phyloP scores from a whole-genome alignment of 2,888 invertebrate genomes.

The Cantharis lateralis region DNA sequence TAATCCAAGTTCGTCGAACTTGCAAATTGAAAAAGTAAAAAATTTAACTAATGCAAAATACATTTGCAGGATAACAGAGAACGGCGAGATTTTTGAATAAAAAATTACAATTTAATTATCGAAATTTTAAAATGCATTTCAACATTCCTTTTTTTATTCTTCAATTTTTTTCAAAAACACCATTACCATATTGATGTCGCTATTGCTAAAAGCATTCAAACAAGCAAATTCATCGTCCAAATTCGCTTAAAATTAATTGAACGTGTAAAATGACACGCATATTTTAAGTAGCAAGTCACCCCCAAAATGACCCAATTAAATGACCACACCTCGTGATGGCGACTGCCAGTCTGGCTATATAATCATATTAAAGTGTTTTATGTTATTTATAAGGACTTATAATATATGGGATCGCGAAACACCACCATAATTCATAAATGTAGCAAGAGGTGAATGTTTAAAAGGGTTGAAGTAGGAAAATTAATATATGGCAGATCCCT shows the following conservation, averaged over 20 bases:
- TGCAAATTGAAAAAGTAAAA: background rate
- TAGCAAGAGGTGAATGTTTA: constrained; percentile 26
- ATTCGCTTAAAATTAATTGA: background rate
- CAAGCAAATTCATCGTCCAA: background rate
- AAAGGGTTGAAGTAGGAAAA: constrained; percentile 29
- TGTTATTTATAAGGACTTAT: constrained; percentile 19
- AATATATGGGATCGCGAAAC: constrained; percentile 24
- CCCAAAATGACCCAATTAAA: constrained; percentile 32
- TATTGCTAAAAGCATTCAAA: background rate
- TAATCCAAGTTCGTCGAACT: background rate
- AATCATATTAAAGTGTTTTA: constrained; percentile 24
- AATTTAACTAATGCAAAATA: background rate
- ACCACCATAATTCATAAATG: constrained; percentile 24
- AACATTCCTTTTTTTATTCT: background rate
- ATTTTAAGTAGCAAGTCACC: constrained; percentile 5
- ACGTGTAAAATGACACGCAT: constrained; percentile 1
- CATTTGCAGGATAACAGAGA: background rate
- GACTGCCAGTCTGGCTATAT: constrained; percentile 18
- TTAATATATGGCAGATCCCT: constrained; percentile 26
- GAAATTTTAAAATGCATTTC: background rate
- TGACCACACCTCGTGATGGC: constrained; percentile 27
- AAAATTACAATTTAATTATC: background rate
- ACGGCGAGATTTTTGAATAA: background rate
- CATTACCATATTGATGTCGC: background rate
- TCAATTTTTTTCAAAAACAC: background rate